Base-by-base conservation (phyloP, 2,113 vertebrate species). In the Bufo bufo region DNA sequence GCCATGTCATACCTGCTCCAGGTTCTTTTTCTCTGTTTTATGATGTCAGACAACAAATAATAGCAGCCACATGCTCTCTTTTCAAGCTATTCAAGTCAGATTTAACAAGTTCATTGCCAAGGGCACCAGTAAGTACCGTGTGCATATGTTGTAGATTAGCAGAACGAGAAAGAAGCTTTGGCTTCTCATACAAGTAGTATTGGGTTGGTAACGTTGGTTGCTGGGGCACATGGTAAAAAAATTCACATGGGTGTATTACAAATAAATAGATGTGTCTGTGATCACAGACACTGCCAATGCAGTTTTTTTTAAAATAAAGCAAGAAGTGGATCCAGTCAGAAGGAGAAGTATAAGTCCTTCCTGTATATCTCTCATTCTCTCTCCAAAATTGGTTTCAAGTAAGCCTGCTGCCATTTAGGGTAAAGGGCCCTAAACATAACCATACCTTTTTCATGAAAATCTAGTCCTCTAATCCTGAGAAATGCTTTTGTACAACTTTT, bases 1-100 rank as follows among this genome's bases (percentile, higher is more conserved):
- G 90, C 91, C 90, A 56, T 92, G 94, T 94, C 96, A 94, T 16
- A 78, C 77, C 0, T 89, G 87, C 89, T 72, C 87, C 86, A 17
- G 75, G 1, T 79, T 79, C 85, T 78, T 86, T 66, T 90, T 89
- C 90, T 75, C 4, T 3, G 3, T 88, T 91, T 78, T 83, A 85
- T 90, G 90, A 93, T 78, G 77, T 92, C 80, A 89, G 89, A 90
- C 77, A 89, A 78, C 23, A 23, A 33, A 89, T 89, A 89, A 89
- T 89, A 86, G n/a, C 49, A 86, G 49, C 78, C 71, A 33, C 87
- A 66, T 58, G 72, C 49, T 77, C 49, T 69, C 58, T 61, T 77
- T 84, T 88, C 49, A 84, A 9, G 16, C 58, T 45, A 66, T 83
- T 74, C 58, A 77, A n/a, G 11, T 12, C 20, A 20, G 69, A 49